Evolutionary conservation across 2,888 invertebrate genomes (phyloP).

Genomic region (Drosophila mulleri): DNA sequence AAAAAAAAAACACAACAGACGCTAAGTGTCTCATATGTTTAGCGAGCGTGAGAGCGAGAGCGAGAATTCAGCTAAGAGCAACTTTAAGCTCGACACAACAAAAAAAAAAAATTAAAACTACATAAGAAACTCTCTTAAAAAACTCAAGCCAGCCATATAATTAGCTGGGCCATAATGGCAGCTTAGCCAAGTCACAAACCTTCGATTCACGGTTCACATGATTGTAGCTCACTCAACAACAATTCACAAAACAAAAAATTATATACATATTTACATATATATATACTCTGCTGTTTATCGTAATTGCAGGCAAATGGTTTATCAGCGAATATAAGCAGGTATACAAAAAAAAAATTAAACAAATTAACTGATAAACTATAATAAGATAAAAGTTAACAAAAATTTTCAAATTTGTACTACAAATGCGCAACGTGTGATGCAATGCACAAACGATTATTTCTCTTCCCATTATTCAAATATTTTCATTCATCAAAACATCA

Average conservation of each 20-base stretch:
- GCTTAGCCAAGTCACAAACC: constrained; percentile 15
- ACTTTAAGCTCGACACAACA: not conserved
- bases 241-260: not conserved
- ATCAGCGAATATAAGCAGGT: constrained; percentile 51
- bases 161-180: constrained; percentile 16
- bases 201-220: constrained; percentile 18
- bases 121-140: constrained; percentile 8
- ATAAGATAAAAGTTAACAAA: constrained; percentile 9
- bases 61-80: constrained; percentile 2
- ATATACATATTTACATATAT: too few relatives aligned
- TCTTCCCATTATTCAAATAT: not conserved
- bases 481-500: constrained; percentile 16
- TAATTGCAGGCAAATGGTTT: constrained; percentile 46
- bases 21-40: constrained; percentile 5
- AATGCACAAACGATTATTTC: not conserved
- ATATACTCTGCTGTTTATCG: constrained; percentile 47
- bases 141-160: not conserved
- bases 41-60: constrained; percentile 3
- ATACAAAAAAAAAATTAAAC: constrained; percentile 41
- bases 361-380: constrained; percentile 56
- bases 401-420: not conserved
- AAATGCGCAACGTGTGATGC: not conserved
- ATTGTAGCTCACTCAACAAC: not conserved
- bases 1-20: constrained; percentile 1
- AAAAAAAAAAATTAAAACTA: not conserved